phyloP scores from a whole-genome alignment of 2,797 vertebrate genomes.

The Varecia variegata region DNA sequence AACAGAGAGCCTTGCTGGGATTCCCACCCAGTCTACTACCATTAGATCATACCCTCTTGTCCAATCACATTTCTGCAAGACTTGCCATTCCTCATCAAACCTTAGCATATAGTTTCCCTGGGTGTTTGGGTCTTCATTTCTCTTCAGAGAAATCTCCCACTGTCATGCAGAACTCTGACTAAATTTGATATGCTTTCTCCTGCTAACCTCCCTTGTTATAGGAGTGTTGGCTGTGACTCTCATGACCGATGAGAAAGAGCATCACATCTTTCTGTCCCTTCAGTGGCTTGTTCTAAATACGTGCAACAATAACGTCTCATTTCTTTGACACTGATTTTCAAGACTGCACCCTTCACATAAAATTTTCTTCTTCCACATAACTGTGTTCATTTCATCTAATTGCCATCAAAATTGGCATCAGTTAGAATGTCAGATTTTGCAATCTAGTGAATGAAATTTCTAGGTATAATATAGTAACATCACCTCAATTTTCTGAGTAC shows the following conservation, averaged over 20 bases:
- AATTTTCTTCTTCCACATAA: neutral
- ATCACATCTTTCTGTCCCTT: neutral
- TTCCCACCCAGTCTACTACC: neutral
- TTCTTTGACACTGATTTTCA: neutral
- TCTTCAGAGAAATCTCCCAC: neutral
- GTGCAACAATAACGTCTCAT: neutral
- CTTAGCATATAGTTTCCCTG: neutral
- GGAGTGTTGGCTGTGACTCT: neutral
- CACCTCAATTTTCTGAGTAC: neutral
- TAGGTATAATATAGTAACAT: neutral
- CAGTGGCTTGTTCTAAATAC: neutral
- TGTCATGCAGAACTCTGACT: neutral
- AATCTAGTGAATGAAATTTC: neutral
- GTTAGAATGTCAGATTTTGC: constrained; percentile 13
- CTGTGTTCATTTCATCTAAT: neutral
- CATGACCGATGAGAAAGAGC: neutral
- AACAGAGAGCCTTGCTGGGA: no score
- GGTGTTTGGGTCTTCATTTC: neutral
- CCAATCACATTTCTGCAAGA: neutral
- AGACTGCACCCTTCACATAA: neutral
- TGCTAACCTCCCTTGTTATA: neutral
- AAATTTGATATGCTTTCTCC: neutral
- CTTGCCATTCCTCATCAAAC: neutral
- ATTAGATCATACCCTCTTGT: neutral
- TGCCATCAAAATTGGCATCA: neutral